Conservation (phyloP, 2,888 invertebrate genomes). For the Tholera decimalis region DNA sequence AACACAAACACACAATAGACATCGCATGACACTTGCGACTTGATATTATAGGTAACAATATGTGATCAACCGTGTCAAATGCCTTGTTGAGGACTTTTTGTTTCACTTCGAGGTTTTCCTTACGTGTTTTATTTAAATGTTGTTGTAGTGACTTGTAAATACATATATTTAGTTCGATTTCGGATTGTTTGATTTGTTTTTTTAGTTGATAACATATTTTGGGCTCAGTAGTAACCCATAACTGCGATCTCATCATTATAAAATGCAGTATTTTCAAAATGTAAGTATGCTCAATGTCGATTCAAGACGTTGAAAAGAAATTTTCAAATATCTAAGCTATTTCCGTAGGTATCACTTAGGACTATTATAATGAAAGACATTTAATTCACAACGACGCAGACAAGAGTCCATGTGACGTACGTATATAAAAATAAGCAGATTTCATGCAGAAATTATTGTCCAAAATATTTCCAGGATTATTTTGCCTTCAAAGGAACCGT, state of each 20-base stretch:
- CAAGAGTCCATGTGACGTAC: too few relatives aligned
- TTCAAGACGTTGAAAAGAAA: too few relatives aligned
- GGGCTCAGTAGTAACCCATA: too few relatives aligned
- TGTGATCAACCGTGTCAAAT: constrained; percentile 55
- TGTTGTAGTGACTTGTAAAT: constrained; percentile 19
- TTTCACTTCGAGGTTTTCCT: constrained; percentile 34
- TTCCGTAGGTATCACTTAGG: too few relatives aligned
- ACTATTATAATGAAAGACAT: too few relatives aligned
- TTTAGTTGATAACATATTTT: neutral
- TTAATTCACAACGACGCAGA: neutral
- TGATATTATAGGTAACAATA: constrained; percentile 5
- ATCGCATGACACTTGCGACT: constrained; percentile 21
- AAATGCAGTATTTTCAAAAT: too few relatives aligned
- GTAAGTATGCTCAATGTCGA: too few relatives aligned
- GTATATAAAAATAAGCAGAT: too few relatives aligned
- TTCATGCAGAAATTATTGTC: too few relatives aligned
- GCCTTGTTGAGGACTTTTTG: constrained; percentile 50
- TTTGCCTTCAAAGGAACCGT: constrained; percentile 45
- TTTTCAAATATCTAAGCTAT: too few relatives aligned
- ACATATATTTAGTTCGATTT: constrained; percentile 8
- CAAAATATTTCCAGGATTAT: constrained; percentile 15
- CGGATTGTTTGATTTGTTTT: neutral
- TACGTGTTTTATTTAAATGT: constrained; percentile 41
- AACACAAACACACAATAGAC: constrained; percentile 2
- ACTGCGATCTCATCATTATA: too few relatives aligned